Conservation (phyloP, 2,113 vertebrate genomes). For the Cynopterus brachyotis region DNA sequence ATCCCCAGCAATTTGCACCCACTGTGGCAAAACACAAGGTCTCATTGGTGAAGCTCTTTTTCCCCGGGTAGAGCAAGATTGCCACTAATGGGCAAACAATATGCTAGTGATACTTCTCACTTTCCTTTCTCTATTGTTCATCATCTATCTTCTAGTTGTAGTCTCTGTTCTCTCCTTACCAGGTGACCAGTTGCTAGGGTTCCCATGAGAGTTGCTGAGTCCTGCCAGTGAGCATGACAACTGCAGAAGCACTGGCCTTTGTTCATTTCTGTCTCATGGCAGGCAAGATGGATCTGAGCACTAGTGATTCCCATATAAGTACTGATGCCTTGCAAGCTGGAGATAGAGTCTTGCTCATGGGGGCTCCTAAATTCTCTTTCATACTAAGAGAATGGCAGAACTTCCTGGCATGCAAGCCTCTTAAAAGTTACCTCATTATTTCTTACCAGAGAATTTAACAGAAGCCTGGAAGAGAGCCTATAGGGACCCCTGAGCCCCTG, state of each 20-base stretch:
- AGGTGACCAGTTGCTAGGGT: not conserved
- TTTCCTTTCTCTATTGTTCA: not conserved
- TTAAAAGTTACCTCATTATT: not conserved
- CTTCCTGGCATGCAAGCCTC: not conserved
- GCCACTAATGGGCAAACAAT: fast-evolving
- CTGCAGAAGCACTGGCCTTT: too few relatives aligned
- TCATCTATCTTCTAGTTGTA: not conserved
- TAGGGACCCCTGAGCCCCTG: not conserved
- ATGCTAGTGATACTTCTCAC: fast-evolving
- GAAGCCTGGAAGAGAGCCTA: not conserved
- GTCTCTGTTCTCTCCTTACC: not conserved
- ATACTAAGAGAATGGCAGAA: not conserved
- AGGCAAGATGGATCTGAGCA: fast-evolving
- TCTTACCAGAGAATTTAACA: not conserved
- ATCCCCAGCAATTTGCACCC: fast-evolving
- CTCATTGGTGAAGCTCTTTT: not conserved
- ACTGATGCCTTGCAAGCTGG: not conserved
- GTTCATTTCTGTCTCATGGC: fast-evolving
- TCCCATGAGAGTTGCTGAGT: not conserved
- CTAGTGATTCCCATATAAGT: not conserved
- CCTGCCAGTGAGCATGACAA: not conserved
- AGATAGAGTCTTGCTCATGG: not conserved
- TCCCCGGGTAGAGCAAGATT: not conserved
- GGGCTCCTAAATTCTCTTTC: not conserved
- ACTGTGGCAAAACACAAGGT: fast-evolving